phyloP scores from a whole-genome alignment of 2,888 invertebrate species.

The Tetragonisca angustula region DNA sequence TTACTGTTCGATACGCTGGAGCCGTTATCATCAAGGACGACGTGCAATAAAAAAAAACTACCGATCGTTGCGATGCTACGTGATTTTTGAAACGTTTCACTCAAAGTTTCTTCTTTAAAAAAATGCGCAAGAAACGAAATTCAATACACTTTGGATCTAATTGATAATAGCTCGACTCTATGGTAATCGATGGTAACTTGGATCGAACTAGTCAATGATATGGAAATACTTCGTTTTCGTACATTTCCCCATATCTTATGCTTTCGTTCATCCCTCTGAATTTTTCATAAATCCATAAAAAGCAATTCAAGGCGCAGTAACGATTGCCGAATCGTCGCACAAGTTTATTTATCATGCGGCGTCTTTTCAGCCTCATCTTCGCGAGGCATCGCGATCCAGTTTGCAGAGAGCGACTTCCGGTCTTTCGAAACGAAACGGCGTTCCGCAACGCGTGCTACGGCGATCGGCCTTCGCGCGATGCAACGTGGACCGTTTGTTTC shows the following conservation, averaged over 20 bases:
- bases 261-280: too few species aligned
- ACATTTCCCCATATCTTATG: neutral
- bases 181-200: too few species aligned
- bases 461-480: slow-evolving; percentile 69
- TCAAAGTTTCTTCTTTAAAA: neutral
- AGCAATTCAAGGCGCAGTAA: neutral
- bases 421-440: slow-evolving; percentile 76
- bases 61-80: neutral
- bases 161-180: too few species aligned
- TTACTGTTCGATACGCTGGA: slow-evolving; percentile 19
- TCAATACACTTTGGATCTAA: too few species aligned
- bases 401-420: slow-evolving; percentile 75
- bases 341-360: neutral
- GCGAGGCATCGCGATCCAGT: slow-evolving; percentile 73
- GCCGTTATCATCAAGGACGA: slow-evolving; percentile 45
- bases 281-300: neutral
- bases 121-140: too few species aligned
- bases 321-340: neutral
- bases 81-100: neutral
- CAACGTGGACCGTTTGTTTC: slow-evolving; percentile 60
- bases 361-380: slow-evolving; percentile 70
- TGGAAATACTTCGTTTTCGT: neutral
- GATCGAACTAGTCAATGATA: too few species aligned
- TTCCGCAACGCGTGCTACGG: slow-evolving; percentile 72
- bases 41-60: slow-evolving; percentile 45